Conservation (phyloP, 2,797 vertebrate species). For the Leptodactylus fallax region DNA sequence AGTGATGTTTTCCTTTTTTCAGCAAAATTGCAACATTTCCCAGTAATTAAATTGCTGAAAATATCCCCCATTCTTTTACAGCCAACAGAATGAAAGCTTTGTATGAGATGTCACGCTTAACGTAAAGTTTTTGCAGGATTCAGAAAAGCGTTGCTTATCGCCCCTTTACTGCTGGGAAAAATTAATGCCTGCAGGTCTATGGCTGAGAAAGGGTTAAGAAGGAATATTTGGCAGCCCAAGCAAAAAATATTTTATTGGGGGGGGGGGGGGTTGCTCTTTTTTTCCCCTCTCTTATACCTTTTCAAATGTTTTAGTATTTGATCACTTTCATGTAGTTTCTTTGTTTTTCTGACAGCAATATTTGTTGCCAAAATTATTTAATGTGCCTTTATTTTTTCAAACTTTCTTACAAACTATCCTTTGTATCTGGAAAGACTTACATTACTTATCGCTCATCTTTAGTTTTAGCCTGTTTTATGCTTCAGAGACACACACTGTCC, state of each 20-base stretch:
- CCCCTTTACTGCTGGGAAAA: constrained; percentile 2
- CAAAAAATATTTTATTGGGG: background rate
- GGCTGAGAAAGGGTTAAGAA: constrained; percentile 23
- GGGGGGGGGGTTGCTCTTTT: background rate
- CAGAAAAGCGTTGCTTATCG: constrained; percentile 19
- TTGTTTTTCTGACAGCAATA: background rate
- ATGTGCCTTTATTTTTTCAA: background rate
- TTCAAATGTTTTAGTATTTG: background rate
- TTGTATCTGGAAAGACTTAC: no score
- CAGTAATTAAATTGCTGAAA: constrained; percentile 82
- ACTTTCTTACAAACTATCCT: background rate
- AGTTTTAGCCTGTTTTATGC: no score
- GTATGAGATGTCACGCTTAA: constrained; percentile 33
- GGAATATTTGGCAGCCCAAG: background rate
- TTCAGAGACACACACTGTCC: no score
- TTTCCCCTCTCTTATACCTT: background rate
- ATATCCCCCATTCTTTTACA: constrained; percentile 62
- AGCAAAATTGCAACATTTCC: constrained; percentile 84
- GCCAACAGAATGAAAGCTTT: constrained; percentile 49
- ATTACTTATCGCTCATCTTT: no score
- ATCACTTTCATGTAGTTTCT: background rate
- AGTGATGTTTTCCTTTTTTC: constrained; percentile 68
- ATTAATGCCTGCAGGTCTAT: background rate
- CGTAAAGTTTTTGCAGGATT: constrained; percentile 20
- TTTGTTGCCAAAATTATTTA: background rate